phyloP scores from a whole-genome alignment of 2,797 vertebrate genomes.

The Glyptemys insculpta region DNA sequence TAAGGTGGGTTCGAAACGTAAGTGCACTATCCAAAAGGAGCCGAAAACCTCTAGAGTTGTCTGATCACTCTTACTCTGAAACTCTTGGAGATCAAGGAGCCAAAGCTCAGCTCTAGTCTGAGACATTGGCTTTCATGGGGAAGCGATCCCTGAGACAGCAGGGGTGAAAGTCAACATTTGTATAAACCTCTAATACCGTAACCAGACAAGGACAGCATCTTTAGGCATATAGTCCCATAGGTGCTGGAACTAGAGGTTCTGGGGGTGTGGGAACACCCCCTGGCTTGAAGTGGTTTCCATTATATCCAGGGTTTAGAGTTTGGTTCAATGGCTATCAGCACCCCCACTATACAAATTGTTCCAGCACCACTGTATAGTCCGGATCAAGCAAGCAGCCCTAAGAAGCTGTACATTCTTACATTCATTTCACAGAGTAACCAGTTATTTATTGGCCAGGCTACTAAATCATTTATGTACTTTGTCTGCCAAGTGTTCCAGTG shows the following conservation, averaged over 20 bases:
- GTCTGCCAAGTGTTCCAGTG: neutral
- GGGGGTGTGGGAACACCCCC: too few species aligned
- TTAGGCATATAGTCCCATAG: neutral
- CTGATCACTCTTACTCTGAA: constrained; percentile 5
- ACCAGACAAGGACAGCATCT: constrained; percentile 3
- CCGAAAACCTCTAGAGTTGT: constrained; percentile 45
- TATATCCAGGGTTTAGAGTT: too few species aligned
- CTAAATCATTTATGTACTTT: neutral
- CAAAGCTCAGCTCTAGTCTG: neutral
- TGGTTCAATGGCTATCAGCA: too few species aligned
- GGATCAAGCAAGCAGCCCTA: neutral
- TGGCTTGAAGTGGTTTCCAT: too few species aligned
- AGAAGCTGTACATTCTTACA: neutral
- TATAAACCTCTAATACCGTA: neutral
- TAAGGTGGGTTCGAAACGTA: constrained; percentile 71
- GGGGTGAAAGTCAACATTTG: neutral
- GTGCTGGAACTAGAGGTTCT: too few species aligned
- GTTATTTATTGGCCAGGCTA: neutral
- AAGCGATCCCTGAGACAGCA: constrained; percentile 3
- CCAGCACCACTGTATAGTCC: too few species aligned
- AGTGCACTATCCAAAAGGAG: constrained; percentile 54
- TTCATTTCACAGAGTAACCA: constrained; percentile 7
- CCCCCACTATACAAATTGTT: too few species aligned
- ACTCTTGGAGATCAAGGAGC: too few species aligned
- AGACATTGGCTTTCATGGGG: constrained; percentile 20